Conservation (phyloP, 2,888 invertebrate genomes). For the Eupeodes latifasciatus region DNA sequence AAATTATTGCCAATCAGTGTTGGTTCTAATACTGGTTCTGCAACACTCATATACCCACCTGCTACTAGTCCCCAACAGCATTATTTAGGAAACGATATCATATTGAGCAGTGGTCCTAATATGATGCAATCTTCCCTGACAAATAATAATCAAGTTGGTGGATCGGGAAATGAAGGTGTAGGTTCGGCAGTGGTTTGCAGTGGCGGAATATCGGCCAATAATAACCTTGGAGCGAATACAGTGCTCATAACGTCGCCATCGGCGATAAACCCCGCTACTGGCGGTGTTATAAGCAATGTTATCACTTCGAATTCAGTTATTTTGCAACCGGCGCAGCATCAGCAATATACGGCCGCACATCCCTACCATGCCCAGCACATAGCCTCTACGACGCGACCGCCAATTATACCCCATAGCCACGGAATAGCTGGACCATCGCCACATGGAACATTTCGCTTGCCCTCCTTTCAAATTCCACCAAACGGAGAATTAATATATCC, state of each 20-base stretch:
- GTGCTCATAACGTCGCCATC: conserved; percentile 82
- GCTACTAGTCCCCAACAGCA: conserved; percentile 76
- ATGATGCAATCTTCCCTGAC: conserved; percentile 77
- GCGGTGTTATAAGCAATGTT: conserved; percentile 78
- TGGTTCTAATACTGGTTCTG: conserved; percentile 77
- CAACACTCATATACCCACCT: conserved; percentile 72
- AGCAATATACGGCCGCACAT: conserved; percentile 80
- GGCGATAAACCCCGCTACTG: conserved; percentile 77
- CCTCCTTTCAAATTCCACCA: conserved; percentile 84
- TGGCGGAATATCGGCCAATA: conserved; percentile 69
- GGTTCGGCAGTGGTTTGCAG: conserved; percentile 62
- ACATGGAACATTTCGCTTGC: conserved; percentile 80
- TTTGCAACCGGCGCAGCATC: conserved; percentile 79
- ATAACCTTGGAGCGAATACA: conserved; percentile 77
- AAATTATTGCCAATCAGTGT: conserved; percentile 79
- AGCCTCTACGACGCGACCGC: conserved; percentile 79
- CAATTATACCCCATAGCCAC: conserved; percentile 81
- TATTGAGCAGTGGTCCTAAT: conserved; percentile 75
- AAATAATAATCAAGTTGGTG: conserved; percentile 76
- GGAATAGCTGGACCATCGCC: conserved; percentile 79
- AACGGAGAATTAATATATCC: conserved; percentile 87
- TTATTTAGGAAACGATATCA: conserved; percentile 78
- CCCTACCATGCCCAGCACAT: conserved; percentile 81
- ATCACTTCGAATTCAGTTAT: conserved; percentile 80
- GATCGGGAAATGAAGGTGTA: conserved; percentile 60